These are phyloP conservation scores for Leucophenga maculata DNA, from an alignment of 2,888 invertebrate genomes.

Conservation along the genomic window DNA sequence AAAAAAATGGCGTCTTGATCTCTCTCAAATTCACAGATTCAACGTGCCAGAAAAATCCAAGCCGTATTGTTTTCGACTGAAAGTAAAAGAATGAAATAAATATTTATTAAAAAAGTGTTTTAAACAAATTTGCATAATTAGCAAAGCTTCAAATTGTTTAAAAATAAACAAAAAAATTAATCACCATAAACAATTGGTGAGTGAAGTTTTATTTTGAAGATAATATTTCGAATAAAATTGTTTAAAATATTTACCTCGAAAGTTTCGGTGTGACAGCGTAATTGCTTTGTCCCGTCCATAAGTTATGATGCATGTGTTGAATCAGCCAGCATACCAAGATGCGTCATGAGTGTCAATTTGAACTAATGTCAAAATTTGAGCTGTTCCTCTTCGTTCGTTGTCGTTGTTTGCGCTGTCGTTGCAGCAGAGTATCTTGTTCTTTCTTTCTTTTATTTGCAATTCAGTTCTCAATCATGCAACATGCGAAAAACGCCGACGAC, in stretches of 20 bases:
- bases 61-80: too few species aligned
- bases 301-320: too few species aligned
- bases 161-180: too few species aligned
- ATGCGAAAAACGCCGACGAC: too few species aligned
- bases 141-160: too few species aligned
- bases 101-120: not conserved
- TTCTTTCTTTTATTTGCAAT: not conserved
- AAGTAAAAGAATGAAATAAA: slow-evolving; percentile 18
- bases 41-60: too few species aligned
- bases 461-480: not conserved
- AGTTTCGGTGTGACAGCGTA: slow-evolving; percentile 44
- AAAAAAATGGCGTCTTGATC: too few species aligned
- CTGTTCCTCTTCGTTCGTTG: slow-evolving; percentile 1
- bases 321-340: not conserved
- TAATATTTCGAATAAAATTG: too few species aligned
- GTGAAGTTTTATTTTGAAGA: too few species aligned
- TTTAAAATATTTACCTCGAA: slow-evolving; percentile 56
- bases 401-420: not conserved
- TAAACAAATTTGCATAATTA: too few species aligned
- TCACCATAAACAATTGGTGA: too few species aligned
- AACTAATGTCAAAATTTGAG: slow-evolving; percentile 31
- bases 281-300: slow-evolving; percentile 27
- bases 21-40: too few species aligned
- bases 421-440: not conserved
- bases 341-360: slow-evolving; percentile 23